These are phyloP conservation scores for Hypselothyrea guttata DNA, from an alignment of 2,888 invertebrate species.

Conservation along the genomic window DNA sequence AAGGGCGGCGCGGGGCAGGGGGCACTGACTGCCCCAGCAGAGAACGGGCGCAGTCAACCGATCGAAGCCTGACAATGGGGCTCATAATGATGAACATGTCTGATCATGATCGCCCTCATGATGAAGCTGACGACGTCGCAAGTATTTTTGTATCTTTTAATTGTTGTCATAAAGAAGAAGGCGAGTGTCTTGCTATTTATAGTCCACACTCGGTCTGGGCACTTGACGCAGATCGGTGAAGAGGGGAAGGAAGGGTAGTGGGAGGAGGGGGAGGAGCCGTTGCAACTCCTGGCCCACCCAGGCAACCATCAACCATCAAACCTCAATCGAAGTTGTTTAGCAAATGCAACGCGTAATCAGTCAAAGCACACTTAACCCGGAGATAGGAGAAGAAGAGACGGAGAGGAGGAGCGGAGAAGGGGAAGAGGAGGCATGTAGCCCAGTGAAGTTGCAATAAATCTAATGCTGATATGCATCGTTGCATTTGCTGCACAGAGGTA, in stretches of 20 bases:
- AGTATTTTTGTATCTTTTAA: conserved; percentile 38
- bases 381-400: background rate
- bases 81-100: conserved; percentile 17
- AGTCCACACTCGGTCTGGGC: conserved; percentile 29
- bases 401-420: background rate
- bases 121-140: conserved; percentile 4
- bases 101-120: conserved; percentile 15
- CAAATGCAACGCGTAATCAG: conserved; percentile 41
- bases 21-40: conserved; percentile 14
- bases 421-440: background rate
- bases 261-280: conserved; percentile 9
- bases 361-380: conserved; percentile 18
- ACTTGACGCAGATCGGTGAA: too few relatives aligned
- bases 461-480: conserved; percentile 59
- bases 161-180: conserved; percentile 45
- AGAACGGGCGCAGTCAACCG: conserved; percentile 16
- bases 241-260: too few relatives aligned
- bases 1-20: too few relatives aligned
- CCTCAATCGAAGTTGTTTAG: background rate
- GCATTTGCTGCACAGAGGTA: conserved; percentile 53
- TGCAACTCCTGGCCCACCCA: conserved; percentile 35
- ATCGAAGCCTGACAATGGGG: conserved; percentile 30
- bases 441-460: conserved; percentile 42
- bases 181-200: conserved; percentile 38
- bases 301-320: background rate